phyloP scores from a whole-genome alignment of 2,113 vertebrate genomes.

The Gobiocypris rarus region DNA sequence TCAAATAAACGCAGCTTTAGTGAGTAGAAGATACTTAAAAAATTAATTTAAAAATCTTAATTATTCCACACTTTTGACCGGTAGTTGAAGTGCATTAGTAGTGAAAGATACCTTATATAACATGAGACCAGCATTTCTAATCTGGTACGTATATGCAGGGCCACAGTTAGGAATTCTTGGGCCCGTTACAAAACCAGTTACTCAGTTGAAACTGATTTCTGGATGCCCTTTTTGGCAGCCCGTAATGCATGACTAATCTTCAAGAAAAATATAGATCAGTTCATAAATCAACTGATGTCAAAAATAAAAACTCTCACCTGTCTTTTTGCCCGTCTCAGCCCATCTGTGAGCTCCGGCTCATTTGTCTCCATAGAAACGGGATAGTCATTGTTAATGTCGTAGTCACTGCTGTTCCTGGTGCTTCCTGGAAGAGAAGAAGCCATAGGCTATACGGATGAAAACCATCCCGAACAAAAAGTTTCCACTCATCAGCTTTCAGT shows the following conservation, averaged over 20 bases:
- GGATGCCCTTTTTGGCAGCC: not conserved
- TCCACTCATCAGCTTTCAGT: slow-evolving; percentile 44
- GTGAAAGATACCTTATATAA: not conserved
- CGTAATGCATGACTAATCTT: not conserved
- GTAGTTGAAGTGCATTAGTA: not conserved
- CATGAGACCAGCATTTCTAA: not conserved
- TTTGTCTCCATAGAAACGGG: slow-evolving; percentile 51
- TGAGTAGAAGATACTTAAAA: too few species aligned
- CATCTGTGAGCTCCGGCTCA: slow-evolving; percentile 43
- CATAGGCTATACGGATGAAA: not conserved
- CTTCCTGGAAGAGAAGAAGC: slow-evolving; percentile 63
- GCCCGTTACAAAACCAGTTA: not conserved
- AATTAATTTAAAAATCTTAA: not conserved
- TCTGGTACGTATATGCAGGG: not conserved
- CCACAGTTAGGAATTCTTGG: not conserved
- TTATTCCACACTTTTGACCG: not conserved
- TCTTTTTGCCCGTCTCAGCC: slow-evolving; percentile 74
- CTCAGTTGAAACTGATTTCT: not conserved
- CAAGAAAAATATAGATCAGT: not conserved
- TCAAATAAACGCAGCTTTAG: too few species aligned
- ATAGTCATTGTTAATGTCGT: slow-evolving; percentile 31
- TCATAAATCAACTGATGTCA: not conserved
- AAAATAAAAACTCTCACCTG: slow-evolving; percentile 66
- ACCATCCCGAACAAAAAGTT: slow-evolving; percentile 15
- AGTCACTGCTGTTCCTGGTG: slow-evolving; percentile 42